Evolutionary conservation across 2,113 vertebrate genomes (phyloP), one percentile per base, ranked within the genome.

Genomic region (Spheniscus mendiculus): DNA sequence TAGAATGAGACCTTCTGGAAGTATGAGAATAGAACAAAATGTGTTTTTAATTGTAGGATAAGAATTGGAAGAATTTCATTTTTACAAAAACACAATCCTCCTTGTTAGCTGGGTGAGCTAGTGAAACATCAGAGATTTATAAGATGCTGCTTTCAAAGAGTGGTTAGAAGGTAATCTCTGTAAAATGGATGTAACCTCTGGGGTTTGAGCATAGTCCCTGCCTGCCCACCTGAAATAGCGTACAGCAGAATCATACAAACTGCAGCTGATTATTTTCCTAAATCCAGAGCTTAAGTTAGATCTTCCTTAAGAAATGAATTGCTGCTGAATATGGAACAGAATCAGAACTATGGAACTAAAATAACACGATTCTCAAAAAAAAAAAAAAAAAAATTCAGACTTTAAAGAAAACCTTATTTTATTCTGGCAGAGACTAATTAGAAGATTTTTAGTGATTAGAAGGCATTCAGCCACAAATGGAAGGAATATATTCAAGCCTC

Each of bases 271-370:
- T 95, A 61, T 95, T 93, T 84, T 63, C 56, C 58, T 87, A 91
- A 94, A 82, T 32, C 38, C 34, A 59, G 29, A 91, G 74, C 12
- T 74, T 73, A 87, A 83, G 38, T 47, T 79, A 87, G 66, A 52
- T 16, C 23, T 95, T 72, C 27, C 49, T 89, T 91, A 83, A 91
- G 70, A 94, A 90, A 79, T 76, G 87, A 94, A 91, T 72, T 94
- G 52, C 70, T 90, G 49, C 52, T 89, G 78, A 93, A 96, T 83
- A 93, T 79, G 44, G 52, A 90, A 59, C n/a, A 88, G 65, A 87
- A 79, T 87, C 78, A 76, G 87, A 85, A 49, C 44, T 87, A 29
- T n/a, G 30, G 34, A 94, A 87, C 49, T 56, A 91, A 96, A 95
- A 89, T 63, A 94, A 69, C 59, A 52, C 23, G 9, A 79, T 83